Evolutionary conservation across 2,113 vertebrate species (phyloP).

Genomic region (Urocitellus parryii): DNA sequence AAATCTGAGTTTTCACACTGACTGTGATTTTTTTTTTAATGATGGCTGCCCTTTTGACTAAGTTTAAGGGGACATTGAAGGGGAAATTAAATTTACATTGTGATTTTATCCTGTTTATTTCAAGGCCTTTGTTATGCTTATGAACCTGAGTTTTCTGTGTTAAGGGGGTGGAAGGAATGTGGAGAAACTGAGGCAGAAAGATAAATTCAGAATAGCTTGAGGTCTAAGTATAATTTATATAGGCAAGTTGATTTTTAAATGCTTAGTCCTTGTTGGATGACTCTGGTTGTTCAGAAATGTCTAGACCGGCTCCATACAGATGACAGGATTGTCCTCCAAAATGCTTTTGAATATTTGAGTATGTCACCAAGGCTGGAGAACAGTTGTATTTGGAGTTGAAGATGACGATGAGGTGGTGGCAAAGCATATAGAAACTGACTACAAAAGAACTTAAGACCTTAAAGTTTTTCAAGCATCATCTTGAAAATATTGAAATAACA

Average conservation of each 20-base stretch:
- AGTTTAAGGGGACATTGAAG: neutral
- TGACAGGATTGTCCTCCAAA: neutral
- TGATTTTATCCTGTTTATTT: neutral
- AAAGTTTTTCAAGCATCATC: neutral
- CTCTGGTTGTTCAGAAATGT: neutral
- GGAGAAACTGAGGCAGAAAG: neutral
- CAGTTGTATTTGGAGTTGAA: neutral
- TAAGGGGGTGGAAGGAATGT: fast-evolving
- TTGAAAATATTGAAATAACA: neutral
- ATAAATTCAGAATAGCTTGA: neutral
- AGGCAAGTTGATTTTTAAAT: neutral
- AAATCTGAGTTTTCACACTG: neutral
- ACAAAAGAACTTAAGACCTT: neutral
- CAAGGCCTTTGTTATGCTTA: neutral
- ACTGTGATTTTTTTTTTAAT: neutral
- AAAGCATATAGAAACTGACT: neutral
- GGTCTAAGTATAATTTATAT: neutral
- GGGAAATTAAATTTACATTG: neutral
- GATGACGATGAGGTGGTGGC: neutral
- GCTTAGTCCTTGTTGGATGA: neutral
- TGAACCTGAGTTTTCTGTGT: neutral
- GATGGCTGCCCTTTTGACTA: neutral
- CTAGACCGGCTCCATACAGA: neutral
- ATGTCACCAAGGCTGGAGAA: neutral
- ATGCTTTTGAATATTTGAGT: neutral